These are phyloP conservation scores for Plagodis dolabraria DNA, from an alignment of 2,888 invertebrate genomes.

Conservation along the genomic window DNA sequence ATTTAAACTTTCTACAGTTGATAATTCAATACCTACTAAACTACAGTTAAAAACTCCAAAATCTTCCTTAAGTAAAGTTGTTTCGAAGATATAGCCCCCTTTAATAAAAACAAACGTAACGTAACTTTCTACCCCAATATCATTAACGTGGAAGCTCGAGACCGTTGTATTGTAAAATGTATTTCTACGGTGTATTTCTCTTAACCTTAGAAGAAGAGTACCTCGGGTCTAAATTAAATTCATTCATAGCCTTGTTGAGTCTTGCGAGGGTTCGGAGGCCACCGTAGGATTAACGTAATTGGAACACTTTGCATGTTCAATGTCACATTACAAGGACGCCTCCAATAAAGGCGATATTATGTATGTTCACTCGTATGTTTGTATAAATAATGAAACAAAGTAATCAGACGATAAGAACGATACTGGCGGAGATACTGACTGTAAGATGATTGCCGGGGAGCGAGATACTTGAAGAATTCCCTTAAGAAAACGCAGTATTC, in stretches of 20 bases:
- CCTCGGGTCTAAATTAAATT: conserved; percentile 36
- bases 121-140: conserved; percentile 33
- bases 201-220: conserved; percentile 33
- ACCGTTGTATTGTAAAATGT: conserved; percentile 37
- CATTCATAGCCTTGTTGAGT: conserved; percentile 29
- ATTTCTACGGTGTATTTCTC: too few species aligned
- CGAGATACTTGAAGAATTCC: too few species aligned
- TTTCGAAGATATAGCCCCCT: conserved; percentile 26
- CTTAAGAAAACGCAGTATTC: too few species aligned
- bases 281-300: conserved; percentile 22
- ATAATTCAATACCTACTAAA: not conserved
- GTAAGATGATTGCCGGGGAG: too few species aligned
- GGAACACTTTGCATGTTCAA: conserved; percentile 17
- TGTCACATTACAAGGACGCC: too few species aligned
- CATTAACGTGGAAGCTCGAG: conserved; percentile 32
- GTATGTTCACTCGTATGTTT: too few species aligned
- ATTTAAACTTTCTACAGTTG: too few species aligned
- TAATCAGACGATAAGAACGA: too few species aligned
- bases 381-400: too few species aligned
- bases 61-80: conserved; percentile 24
- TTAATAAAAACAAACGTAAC: conserved; percentile 33
- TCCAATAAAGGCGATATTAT: not conserved
- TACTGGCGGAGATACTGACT: too few species aligned
- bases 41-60: conserved; percentile 27
- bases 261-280: conserved; percentile 19